Conservation (phyloP, 2,888 invertebrate species). For the Pocota personata region DNA sequence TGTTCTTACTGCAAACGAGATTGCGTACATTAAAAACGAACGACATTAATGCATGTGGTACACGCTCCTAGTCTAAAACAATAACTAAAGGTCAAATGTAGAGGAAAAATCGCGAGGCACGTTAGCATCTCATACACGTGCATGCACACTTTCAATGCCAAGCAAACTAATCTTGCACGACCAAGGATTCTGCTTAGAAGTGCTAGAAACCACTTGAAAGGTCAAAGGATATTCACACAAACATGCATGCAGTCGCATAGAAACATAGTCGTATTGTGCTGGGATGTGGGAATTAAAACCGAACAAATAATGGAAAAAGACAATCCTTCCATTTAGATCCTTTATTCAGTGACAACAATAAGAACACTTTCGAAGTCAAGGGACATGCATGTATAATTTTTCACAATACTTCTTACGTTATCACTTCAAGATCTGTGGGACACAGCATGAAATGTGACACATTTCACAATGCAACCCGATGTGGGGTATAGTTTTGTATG, state of each 20-base stretch:
- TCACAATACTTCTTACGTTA: constrained; percentile 41
- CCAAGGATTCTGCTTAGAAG: constrained; percentile 57
- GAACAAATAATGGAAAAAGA: constrained; percentile 49
- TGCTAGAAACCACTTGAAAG: constrained; percentile 63
- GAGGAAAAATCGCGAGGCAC: constrained; percentile 32
- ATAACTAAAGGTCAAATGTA: constrained; percentile 62
- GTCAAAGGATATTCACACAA: constrained; percentile 55
- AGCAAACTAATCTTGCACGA: constrained; percentile 38
- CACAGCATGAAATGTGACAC: constrained; percentile 50
- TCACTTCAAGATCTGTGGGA: constrained; percentile 30
- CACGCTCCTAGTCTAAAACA: constrained; percentile 46
- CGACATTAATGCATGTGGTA: constrained; percentile 45
- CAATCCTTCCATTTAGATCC: constrained; percentile 54
- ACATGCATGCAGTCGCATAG: constrained; percentile 12
- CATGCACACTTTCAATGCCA: constrained; percentile 62
- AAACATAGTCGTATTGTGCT: constrained; percentile 15
- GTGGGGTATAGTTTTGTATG: constrained; percentile 2
- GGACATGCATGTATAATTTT: constrained; percentile 27
- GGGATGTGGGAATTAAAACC: constrained; percentile 55
- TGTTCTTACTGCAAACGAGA: constrained; percentile 41
- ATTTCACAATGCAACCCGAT: constrained; percentile 45
- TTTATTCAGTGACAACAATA: constrained; percentile 29
- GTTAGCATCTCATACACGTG: constrained; percentile 34
- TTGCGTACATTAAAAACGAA: constrained; percentile 32
- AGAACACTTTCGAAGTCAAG: constrained; percentile 29